Conservation (phyloP, 2,113 vertebrate species). For the Amphiprion ocellaris region DNA sequence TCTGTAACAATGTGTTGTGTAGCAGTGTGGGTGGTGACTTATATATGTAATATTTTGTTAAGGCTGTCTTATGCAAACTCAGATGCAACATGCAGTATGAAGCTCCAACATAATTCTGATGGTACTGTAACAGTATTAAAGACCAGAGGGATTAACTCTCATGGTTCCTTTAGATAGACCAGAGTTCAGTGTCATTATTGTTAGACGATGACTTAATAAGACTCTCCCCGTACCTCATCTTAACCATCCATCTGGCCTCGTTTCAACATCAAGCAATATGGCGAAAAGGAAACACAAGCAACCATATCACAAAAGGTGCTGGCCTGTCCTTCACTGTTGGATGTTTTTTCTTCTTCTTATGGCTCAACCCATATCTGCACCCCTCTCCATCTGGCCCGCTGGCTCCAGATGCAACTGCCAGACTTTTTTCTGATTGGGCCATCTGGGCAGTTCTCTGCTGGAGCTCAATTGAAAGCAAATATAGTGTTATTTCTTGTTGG, state of each 20-base stretch:
- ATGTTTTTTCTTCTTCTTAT: conserved; percentile 49
- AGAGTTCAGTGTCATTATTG: background rate
- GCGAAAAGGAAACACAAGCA: conserved; percentile 45
- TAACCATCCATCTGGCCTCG: background rate
- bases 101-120: too few species aligned
- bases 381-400: conserved; percentile 80
- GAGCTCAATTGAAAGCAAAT: conserved; percentile 74
- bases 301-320: conserved; percentile 40
- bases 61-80: conserved; percentile 2
- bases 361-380: conserved; percentile 69
- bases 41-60: too few species aligned
- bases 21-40: too few species aligned
- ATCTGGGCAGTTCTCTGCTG: conserved; percentile 75
- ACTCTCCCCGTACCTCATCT: background rate
- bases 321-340: conserved; percentile 51
- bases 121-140: too few species aligned
- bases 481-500: conserved; percentile 70
- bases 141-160: background rate
- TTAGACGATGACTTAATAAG: background rate
- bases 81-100: background rate
- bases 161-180: background rate
- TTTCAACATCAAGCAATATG: conserved; percentile 25
- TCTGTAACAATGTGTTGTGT: background rate
- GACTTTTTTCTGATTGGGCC: conserved; percentile 76
- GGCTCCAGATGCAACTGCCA: conserved; percentile 81